Base-by-base conservation (phyloP, 1,140 invertebrate species). In the Habropoda laboriosa region DNA sequence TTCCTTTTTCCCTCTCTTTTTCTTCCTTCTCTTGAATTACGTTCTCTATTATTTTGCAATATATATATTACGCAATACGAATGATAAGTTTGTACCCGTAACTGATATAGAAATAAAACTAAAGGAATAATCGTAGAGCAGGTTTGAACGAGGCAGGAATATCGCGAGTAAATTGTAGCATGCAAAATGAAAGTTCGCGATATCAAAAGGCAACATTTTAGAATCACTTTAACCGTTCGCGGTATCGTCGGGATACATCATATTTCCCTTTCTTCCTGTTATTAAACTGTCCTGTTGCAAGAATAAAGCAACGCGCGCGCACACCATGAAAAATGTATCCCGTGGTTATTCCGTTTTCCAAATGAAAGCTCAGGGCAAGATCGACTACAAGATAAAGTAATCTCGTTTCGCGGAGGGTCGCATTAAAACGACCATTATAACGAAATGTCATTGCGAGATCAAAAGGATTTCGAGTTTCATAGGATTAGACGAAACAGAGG, bases 381-480 rank as follows among this genome's bases (percentile, higher is more conserved):
- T 63, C n/a, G 16, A 27, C 21, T n/a, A 7, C 8, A n/a, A 21
- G 24, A 47, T 38, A n/a, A 58, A 47, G 27, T 70, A 38, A 70
- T 77, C 40, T 40, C 7, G 64, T 70, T 70, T 8, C 64, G 7
- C 30, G 24, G n/a, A n/a, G 30, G 47, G 8, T 27, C 24, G 30
- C 40, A 27, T 67, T 57, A 66, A 27, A 57, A 27, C 8, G 42
- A 32, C n/a, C 53, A 21, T 77, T 68, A 38, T n/a, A 47, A 42
- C 30, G 16, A 75, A 66, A 66, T n/a, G 47, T 53, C 72, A 21
- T 75, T 77, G 55, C 30, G 13, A 57, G n/a, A 68, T 57, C 30
- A 47, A 77, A 77, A 32, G 51, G 64, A 32, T 61, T 55, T 75
- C 32, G 24, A 21, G 45, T 63, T 63, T 13, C 40, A 47, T 45